Base-by-base conservation (phyloP, 2,888 invertebrate genomes). In the Plagodis pulveraria region DNA sequence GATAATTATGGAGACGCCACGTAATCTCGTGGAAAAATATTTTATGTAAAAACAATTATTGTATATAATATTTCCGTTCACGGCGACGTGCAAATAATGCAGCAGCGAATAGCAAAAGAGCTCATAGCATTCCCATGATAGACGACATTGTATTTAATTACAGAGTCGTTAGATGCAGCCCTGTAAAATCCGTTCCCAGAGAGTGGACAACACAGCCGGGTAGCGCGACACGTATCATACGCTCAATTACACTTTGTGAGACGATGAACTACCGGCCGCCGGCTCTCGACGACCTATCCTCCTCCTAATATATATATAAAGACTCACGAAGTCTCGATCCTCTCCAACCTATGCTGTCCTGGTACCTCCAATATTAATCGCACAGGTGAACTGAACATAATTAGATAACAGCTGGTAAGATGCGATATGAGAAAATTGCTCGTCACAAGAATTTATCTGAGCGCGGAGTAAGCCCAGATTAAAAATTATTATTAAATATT, bases 201-300 rank as follows among this genome's bases (percentile, higher is more conserved):
- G 76, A 81, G 72, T 81, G 83, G 83, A 73, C 82, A 22, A 2
- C 22, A 77, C 86, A 84, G 83, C 78, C 83, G 86, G 81, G 70
- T 80, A 83, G 76, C 80, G 78, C 71, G 71, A 72, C 76, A 75
- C 78, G 81, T 81, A 87, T 88, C 83, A 86, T 77, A 87, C 87
- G 87, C 83, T 86, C 88, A 88, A 88, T 89, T 90, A 86, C 87
- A 82, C 83, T 71, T 73, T 72, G 71, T 66, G 72, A 76, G 71
- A 80, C 74, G 68, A 64, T 66, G 66, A 66, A 67, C 69, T 72
- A 60, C 50, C 49, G 49, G 61, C 63, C 41, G 57, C 63, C 58
- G 47, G 56, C 63, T 67, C 56, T 58, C 68, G 62, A 65, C 47
- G 59, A 50, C 61, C 67, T 67, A 68, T 68, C 67, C 63, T 53